These are phyloP conservation scores for Chrysotoxum bicinctum DNA, from an alignment of 2,888 invertebrate genomes.

Conservation along the genomic window DNA sequence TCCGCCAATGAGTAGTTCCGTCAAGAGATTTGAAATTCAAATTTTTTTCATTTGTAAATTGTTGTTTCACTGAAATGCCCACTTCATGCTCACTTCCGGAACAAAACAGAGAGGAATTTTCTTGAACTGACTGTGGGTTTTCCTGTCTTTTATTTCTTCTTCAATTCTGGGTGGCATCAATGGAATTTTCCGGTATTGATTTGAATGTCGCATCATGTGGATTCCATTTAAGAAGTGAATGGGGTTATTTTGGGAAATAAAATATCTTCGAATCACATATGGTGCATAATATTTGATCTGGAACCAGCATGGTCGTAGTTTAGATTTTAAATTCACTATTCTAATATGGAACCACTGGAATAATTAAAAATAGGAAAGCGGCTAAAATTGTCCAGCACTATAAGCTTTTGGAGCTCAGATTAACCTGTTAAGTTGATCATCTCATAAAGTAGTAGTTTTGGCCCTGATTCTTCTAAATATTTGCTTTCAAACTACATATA, in stretches of 20 bases:
- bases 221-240: conserved; percentile 45
- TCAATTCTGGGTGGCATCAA: conserved; percentile 38
- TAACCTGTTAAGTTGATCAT: too few species aligned
- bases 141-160: background rate
- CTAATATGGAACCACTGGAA: background rate
- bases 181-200: conserved; percentile 9
- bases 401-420: too few species aligned
- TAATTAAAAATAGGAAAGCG: background rate
- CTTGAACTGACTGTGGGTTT: conserved; percentile 16
- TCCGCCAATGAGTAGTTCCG: conserved; percentile 47
- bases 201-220: conserved; percentile 31
- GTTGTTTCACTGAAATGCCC: conserved; percentile 8
- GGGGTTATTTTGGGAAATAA: conserved; percentile 53
- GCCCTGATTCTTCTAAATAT: too few species aligned
- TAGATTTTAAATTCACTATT: background rate
- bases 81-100: conserved; percentile 40
- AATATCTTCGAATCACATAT: conserved; percentile 12
- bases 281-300: conserved; percentile 6
- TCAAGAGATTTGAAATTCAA: conserved; percentile 50
- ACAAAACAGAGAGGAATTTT: conserved; percentile 20
- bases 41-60: conserved; percentile 6
- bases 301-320: background rate
- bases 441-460: too few species aligned
- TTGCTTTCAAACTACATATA: too few species aligned
- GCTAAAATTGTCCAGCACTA: too few species aligned